A percentile compares a stretch with the other conserved stretches of the same genome.
These are phyloP conservation scores for Microctenopoma steveboyesi DNA, from an alignment of 2,797 vertebrate species.

Conservation along the genomic window DNA sequence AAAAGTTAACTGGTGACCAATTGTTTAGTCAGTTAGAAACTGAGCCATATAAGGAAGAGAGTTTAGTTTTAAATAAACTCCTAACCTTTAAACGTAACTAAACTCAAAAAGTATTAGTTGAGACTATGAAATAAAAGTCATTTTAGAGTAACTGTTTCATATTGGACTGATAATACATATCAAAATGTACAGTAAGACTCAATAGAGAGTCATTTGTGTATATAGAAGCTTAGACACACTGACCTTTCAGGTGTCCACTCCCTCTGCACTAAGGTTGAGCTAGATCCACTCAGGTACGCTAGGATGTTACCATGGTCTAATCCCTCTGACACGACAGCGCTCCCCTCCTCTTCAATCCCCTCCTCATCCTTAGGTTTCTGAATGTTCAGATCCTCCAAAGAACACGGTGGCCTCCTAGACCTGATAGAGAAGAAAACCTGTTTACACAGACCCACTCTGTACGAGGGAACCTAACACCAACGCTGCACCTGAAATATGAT, in stretches of 20 bases:
- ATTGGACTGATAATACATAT: neutral
- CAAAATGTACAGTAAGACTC: neutral
- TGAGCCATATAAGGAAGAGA: neutral
- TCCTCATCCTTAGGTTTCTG: constrained; percentile 41
- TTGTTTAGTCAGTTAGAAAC: neutral
- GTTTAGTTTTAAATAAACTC: neutral
- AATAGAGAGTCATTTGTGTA: neutral
- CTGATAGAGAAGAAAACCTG: constrained; percentile 40
- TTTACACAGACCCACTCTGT: constrained; percentile 36
- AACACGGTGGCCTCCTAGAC: constrained; percentile 49
- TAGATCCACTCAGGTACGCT: constrained; percentile 32
- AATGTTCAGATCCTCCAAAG: constrained; percentile 40
- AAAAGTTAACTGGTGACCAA: neutral
- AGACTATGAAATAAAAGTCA: neutral
- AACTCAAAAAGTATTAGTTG: neutral
- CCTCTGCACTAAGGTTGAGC: constrained; percentile 20
- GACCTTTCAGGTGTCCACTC: constrained; percentile 65
- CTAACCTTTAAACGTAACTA: no score
- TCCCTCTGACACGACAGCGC: constrained; percentile 42
- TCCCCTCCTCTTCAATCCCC: constrained; percentile 48
- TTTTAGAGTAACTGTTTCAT: neutral
- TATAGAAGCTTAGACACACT: constrained; percentile 21
- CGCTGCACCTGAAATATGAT: constrained; percentile 63
- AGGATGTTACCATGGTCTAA: constrained; percentile 42
- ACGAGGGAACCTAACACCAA: constrained; percentile 67